Percentiles rank a stretch among this genome's conserved stretches.
These are phyloP conservation scores for Labeo calbasu DNA, from an alignment of 2,797 vertebrate species.

Conservation along the genomic window DNA sequence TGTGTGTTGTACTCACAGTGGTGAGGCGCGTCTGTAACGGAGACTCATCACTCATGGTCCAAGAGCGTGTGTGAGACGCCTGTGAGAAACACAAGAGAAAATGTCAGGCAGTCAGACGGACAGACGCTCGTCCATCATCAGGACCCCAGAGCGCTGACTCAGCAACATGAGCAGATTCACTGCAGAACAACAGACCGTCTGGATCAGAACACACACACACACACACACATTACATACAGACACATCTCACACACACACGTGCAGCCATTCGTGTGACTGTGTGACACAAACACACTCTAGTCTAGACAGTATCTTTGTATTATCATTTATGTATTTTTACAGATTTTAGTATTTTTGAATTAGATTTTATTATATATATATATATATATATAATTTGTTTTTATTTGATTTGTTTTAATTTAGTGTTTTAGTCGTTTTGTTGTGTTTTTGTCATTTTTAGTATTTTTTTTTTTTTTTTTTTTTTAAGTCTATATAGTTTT, in stretches of 20 bases:
- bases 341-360: no score
- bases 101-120: slow-evolving; percentile 40
- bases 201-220: neutral
- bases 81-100: slow-evolving; percentile 56
- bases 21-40: slow-evolving; percentile 87
- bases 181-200: neutral
- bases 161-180: neutral
- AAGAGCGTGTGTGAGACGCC: slow-evolving; percentile 75
- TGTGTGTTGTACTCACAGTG: slow-evolving; percentile 82
- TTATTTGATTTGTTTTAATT: no score
- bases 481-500: no score
- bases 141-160: neutral
- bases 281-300: neutral
- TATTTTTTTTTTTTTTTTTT: no score
- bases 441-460: no score
- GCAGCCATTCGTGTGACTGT: no score
- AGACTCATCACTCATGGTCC: slow-evolving; percentile 90
- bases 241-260: neutral
- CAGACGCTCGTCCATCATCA: slow-evolving; percentile 55
- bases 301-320: no score
- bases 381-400: no score
- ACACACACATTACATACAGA: neutral
- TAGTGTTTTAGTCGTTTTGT: no score
- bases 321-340: no score
- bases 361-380: no score